Evolutionary conservation across 2,113 vertebrate species (phyloP), one percentile per base, ranked within the genome.

Genomic region (Furnarius figulus): DNA sequence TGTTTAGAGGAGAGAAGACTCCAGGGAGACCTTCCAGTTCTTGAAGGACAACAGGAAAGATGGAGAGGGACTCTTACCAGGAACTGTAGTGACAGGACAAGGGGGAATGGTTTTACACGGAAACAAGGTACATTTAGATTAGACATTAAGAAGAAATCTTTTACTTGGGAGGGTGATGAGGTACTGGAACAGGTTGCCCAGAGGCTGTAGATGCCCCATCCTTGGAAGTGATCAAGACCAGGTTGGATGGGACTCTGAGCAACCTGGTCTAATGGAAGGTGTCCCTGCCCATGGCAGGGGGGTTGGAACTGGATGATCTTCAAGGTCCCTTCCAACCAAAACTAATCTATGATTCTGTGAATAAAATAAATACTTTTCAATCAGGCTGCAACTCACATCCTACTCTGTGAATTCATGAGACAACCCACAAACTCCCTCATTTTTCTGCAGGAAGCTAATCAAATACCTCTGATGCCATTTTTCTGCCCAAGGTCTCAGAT

Each of bases 131-230:
- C 33, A 14, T 58, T 84, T 52, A 70, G 12, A 7, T 35, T 9
- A 52, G 16, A 17, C 20, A 19, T 19, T 14, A 68, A 31, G 47
- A 20, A 58, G 47, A 83, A 62, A 24, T 35, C 67, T 16, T 68
- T 78, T 3, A 2, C 28, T 50, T 50, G 6, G 39, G 62, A 58
- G 4, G 2, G 16, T n/a, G 12, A 1, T 44, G 65, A 82, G 31
- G 1, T 17, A 1, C 16, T 39, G n/a, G 42, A 0, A 35, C 10
- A 33, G 21, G 33, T 10, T 87, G 18, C 24, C 20, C 59, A 61
- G 67, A 58, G 2, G 5, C 0, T 37, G 10, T 58, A 25, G 30
- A 0, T 52, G 47, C 35, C 9, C 10, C 59, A 5, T 40, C 30
- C 18, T n/a, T 63, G 37, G 37, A 1, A 56, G 14, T 13, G 35